phyloP scores from a whole-genome alignment of 2,797 vertebrate genomes.

The Coregonus sp. region DNA sequence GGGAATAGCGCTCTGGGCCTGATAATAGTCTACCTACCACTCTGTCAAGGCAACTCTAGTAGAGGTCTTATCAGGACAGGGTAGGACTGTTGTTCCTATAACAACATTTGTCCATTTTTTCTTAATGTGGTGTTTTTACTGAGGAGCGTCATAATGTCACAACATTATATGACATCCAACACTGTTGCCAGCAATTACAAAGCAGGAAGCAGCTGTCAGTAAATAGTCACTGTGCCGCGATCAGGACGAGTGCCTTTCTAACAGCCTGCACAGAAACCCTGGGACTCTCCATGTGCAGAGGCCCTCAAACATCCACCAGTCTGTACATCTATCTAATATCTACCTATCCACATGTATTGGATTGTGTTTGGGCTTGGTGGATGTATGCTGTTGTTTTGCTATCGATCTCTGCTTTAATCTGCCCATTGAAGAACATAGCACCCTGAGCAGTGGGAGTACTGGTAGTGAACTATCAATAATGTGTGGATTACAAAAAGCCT shows the following conservation, averaged over 20 bases:
- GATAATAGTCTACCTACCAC: background rate
- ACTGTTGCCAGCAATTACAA: background rate
- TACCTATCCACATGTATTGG: background rate
- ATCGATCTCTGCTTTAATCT: constrained; percentile 56
- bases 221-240: background rate
- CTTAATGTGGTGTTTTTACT: too few relatives aligned
- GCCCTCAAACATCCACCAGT: background rate
- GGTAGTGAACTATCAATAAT: constrained; percentile 39
- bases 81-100: background rate
- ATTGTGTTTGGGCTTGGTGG: background rate
- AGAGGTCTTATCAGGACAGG: background rate
- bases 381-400: constrained; percentile 31
- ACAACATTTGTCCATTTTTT: background rate
- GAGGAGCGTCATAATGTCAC: background rate
- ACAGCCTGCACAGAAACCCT: background rate
- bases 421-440: constrained; percentile 54
- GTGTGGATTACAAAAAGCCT: constrained; percentile 22
- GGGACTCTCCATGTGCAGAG: background rate
- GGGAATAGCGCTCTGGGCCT: background rate
- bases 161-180: background rate
- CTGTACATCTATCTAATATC: constrained; percentile 7
- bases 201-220: background rate
- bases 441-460: constrained; percentile 45
- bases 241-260: background rate
- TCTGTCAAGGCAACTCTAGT: background rate